Percentiles rank a stretch among this genome's conserved stretches.
Evolutionary conservation across 2,797 vertebrate species (phyloP).

Genomic region (Notolepis coatsorum): DNA sequence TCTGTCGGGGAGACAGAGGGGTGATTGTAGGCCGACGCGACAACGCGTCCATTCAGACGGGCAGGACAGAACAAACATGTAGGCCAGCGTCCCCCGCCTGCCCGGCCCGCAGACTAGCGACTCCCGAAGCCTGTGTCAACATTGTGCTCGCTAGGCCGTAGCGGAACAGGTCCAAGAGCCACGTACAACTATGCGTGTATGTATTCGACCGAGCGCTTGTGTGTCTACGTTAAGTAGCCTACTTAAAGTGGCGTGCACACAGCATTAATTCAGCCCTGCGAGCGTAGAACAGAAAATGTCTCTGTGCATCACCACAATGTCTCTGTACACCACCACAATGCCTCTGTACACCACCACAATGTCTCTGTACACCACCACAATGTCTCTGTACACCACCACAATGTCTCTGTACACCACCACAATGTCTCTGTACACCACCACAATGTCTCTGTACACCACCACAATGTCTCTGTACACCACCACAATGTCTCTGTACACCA

Average conservation of each 20-base stretch:
- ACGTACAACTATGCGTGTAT: neutral
- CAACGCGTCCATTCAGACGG: slow-evolving; percentile 56
- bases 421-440: too few relatives aligned
- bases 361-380: too few relatives aligned
- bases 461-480: too few relatives aligned
- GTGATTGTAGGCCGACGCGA: slow-evolving; percentile 42
- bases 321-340: too few relatives aligned
- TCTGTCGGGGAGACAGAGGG: slow-evolving; percentile 47
- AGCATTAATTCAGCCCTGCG: neutral
- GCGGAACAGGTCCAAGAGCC: slow-evolving; percentile 10
- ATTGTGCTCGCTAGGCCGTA: neutral
- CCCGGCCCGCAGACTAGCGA: slow-evolving; percentile 14
- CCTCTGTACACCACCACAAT: too few relatives aligned
- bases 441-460: too few relatives aligned
- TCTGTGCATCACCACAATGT: too few relatives aligned
- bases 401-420: too few relatives aligned
- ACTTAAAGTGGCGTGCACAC: neutral
- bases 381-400: too few relatives aligned
- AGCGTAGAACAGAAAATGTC: neutral
- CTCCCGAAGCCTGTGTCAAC: slow-evolving; percentile 50
- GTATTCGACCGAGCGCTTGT: too few relatives aligned
- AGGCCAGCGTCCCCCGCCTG: slow-evolving; percentile 50
- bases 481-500: too few relatives aligned
- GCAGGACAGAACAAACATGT: slow-evolving; percentile 57
- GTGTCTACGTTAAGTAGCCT: too few relatives aligned